Evolutionary conservation across 2,797 vertebrate species (phyloP).

Genomic region (Mormyrops attenuatus): DNA sequence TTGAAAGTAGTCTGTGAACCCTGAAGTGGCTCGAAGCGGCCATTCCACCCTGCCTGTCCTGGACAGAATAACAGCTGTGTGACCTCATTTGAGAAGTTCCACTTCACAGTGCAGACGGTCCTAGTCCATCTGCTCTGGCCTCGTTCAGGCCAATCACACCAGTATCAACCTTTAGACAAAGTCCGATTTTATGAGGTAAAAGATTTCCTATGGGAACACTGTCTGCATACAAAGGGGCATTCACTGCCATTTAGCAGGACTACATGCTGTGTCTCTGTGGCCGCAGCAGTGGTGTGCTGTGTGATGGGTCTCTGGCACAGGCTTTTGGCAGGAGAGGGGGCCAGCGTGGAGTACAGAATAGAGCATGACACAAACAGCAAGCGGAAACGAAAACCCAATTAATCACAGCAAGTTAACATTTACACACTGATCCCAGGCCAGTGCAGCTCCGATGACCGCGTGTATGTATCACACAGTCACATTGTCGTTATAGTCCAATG

Average conservation of each 20-base stretch:
- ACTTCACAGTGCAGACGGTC: background rate
- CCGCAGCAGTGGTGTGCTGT: background rate
- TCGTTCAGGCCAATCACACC: background rate
- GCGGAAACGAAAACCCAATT: background rate
- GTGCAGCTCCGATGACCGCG: background rate
- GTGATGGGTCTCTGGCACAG: background rate
- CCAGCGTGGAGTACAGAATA: background rate
- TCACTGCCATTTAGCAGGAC: background rate
- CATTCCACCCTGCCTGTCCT: background rate
- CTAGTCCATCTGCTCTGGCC: background rate
- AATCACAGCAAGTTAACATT: background rate
- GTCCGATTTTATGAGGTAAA: background rate
- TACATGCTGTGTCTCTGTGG: background rate
- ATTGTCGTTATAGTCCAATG: background rate
- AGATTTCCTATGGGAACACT: background rate
- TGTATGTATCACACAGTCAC: background rate
- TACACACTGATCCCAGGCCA: background rate
- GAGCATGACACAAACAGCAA: background rate
- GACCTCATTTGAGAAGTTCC: background rate
- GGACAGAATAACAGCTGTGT: background rate
- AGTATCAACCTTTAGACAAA: background rate
- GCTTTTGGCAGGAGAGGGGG: background rate
- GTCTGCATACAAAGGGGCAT: background rate
- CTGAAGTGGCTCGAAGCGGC: background rate
- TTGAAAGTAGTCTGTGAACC: background rate